Conservation (phyloP, 2,113 vertebrate species). For the Fukomys damarensis region DNA sequence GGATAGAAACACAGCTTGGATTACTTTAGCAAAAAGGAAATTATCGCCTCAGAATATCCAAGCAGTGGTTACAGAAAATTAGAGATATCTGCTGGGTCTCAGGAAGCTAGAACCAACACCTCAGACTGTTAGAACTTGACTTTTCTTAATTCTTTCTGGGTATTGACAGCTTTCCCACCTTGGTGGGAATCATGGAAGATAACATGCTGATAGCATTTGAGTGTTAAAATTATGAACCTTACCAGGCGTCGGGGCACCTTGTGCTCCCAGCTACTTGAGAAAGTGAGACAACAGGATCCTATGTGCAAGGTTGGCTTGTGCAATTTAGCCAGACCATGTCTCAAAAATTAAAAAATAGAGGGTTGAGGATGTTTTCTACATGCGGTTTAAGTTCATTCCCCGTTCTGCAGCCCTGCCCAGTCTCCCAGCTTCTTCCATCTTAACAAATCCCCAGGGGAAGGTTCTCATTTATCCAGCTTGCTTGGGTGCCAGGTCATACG, state of each 20-base stretch:
- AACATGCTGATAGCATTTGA: background rate
- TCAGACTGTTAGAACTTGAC: background rate
- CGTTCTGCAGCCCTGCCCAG: background rate
- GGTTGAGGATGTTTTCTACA: background rate
- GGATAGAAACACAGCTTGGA: background rate
- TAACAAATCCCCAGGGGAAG: constrained; percentile 6
- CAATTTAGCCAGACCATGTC: background rate
- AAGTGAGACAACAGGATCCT: background rate
- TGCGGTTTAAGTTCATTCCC: background rate
- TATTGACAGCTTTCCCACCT: background rate
- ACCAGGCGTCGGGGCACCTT: background rate
- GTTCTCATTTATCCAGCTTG: background rate
- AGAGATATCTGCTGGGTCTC: background rate
- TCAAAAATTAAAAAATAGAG: background rate
- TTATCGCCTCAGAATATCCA: background rate
- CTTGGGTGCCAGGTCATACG: background rate
- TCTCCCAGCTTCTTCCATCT: background rate
- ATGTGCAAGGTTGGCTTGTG: background rate
- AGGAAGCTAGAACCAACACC: background rate
- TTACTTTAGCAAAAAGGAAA: background rate
- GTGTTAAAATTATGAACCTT: background rate
- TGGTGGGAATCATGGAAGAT: background rate
- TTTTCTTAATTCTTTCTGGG: background rate
- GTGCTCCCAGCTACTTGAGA: background rate
- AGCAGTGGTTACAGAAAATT: background rate